Base-by-base conservation (phyloP, 1,140 invertebrate genomes). In the Drosophila seguyi region DNA sequence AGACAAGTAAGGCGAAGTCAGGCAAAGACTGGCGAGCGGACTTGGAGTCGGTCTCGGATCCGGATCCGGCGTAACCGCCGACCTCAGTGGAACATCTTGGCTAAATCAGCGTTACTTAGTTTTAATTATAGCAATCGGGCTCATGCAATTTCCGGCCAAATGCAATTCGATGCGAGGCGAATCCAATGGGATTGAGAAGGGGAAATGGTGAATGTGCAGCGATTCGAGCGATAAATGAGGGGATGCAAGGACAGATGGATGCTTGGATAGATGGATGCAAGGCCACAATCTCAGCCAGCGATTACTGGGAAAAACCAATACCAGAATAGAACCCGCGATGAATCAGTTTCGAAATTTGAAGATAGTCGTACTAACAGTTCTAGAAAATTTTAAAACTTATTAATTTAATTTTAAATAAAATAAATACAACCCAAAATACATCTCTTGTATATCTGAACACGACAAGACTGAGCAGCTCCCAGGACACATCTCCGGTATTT, bases 41-140 rank as follows among this genome's bases (percentile, higher is more conserved):
- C 14, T 25, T 7, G 20, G 5, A 45, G 3, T 31, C 48, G 48
- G 10, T 13, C 4, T 36, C 31, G 14, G 18, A 16, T 53, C 20
- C 34, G 39, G 48, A 38, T 25, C 41, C 59, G 36, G 41, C 29
- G 22, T 42, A 61, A 62, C 67, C 74, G 34, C 74, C 63, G 48
- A 61, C 50, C 63, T 55, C 71, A 66, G 50, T 73, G 76, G 45
- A 62, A 87, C 66, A 83, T 87, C 83, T 83, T 73, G 60, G 79
- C 83, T 62, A 87, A 86, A 87, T 87, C 84, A 87, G 47, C 62
- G 82, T 67, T 77, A 81, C 75, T 80, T 87, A 77, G 79, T 87
- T 87, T 87, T 87, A 87, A 87, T 87, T 87, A 87, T 87, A 76
- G 79, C 84, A 83, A 87, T 79, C 75, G 79, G 59, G 75, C 38